phyloP scores from a whole-genome alignment of 2,113 vertebrate genomes.

The Phoenicopterus ruber region DNA sequence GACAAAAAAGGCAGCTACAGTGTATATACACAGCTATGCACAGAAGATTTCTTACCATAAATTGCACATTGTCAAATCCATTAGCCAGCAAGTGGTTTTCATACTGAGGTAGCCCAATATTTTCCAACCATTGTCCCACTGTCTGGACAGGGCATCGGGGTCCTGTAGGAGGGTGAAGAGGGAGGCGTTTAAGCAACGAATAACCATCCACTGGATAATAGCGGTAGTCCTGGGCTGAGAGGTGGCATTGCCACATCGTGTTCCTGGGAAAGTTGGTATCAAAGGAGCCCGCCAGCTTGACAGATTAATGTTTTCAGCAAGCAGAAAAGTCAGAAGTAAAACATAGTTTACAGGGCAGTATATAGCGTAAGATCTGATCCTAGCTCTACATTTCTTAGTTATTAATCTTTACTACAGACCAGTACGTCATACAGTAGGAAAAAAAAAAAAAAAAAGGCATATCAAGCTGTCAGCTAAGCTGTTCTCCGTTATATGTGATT shows the following conservation, averaged over 20 bases:
- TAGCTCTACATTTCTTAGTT: constrained; percentile 79
- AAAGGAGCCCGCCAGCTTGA: constrained; percentile 97
- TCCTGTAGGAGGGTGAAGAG: constrained; percentile 98
- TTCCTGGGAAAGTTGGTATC: constrained; percentile 96
- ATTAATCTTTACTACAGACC: constrained; percentile 81
- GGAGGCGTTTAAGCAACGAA: constrained; percentile 96
- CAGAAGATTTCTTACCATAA: constrained; percentile 88
- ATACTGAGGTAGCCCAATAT: constrained; percentile 97
- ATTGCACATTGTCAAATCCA: constrained; percentile 98
- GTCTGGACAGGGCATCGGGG: constrained; percentile 95
- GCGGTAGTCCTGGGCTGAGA: constrained; percentile 97
- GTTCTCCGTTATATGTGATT: constrained; percentile 79
- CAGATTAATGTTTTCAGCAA: constrained; percentile 76
- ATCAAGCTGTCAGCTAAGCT: constrained; percentile 81
- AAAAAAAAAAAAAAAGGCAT: constrained; percentile 45
- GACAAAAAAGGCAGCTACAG: constrained; percentile 72
- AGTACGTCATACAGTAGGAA: constrained; percentile 70
- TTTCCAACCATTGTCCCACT: constrained; percentile 98
- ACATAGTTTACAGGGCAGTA: constrained; percentile 78
- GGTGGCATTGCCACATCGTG: constrained; percentile 99
- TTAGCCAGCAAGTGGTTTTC: constrained; percentile 99
- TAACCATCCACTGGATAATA: constrained; percentile 98
- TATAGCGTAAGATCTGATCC: constrained; percentile 73
- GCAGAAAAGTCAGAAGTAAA: constrained; percentile 77
- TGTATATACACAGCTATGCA: constrained; percentile 60